phyloP scores from a whole-genome alignment of 1,140 invertebrate species.

The Euschistus heros region DNA sequence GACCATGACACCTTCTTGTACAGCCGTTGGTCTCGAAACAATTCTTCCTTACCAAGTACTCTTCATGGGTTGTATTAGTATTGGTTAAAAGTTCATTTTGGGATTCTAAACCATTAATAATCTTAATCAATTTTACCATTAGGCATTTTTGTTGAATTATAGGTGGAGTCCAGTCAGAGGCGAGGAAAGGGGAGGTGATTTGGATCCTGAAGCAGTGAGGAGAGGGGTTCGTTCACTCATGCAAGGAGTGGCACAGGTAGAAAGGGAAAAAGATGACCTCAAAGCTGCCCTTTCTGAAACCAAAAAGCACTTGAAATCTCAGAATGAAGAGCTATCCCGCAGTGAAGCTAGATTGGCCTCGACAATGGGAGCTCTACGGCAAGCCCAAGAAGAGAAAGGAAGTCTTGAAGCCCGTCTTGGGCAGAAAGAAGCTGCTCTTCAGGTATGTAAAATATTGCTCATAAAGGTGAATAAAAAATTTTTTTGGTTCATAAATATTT shows the following conservation, averaged over 20 bases:
- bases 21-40: too few species aligned
- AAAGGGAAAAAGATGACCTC: conserved; percentile 50
- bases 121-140: too few species aligned
- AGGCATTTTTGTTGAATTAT: neutral
- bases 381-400: conserved; percentile 59
- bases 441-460: neutral
- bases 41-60: too few species aligned
- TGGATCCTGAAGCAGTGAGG: conserved; percentile 76
- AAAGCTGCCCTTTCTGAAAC: conserved; percentile 54
- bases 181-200: conserved; percentile 46
- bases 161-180: conserved; percentile 7
- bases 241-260: conserved; percentile 56
- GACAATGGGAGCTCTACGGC: neutral
- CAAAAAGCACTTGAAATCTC: conserved; percentile 62
- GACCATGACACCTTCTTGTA: too few species aligned
- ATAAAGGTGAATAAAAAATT: neutral
- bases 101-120: too few species aligned
- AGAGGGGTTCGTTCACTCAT: conserved; percentile 76
- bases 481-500: neutral
- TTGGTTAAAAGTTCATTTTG: too few species aligned
- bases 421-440: conserved; percentile 57
- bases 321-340: conserved; percentile 53
- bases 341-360: conserved; percentile 53
- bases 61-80: too few species aligned
- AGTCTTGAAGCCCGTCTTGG: conserved; percentile 54